phyloP scores from a whole-genome alignment of 1,140 invertebrate species.

The Mactra quadrangularis region DNA sequence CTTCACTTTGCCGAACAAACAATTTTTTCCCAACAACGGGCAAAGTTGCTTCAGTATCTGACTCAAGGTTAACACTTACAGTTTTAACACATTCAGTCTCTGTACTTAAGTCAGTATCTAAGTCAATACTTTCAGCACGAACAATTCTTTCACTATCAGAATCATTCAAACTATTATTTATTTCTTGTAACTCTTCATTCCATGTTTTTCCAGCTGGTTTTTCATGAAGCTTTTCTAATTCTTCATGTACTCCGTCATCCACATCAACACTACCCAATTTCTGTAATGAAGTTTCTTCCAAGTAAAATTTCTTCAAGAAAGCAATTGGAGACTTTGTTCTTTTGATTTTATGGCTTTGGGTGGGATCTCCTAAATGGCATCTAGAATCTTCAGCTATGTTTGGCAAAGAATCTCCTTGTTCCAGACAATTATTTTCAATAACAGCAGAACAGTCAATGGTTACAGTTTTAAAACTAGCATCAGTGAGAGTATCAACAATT shows the following conservation, averaged over 20 bases:
- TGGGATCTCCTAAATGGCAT: too few relatives aligned
- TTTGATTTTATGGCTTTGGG: too few relatives aligned
- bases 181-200: constrained; percentile 31
- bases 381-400: too few relatives aligned
- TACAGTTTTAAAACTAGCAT: too few relatives aligned
- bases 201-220: constrained; percentile 15
- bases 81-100: neutral
- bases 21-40: neutral
- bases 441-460: too few relatives aligned
- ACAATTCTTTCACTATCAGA: neutral
- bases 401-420: too few relatives aligned
- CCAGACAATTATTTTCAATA: too few relatives aligned
- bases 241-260: constrained; percentile 7
- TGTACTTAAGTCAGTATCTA: constrained; percentile 31
- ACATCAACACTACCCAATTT: constrained; percentile 20
- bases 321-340: too few relatives aligned
- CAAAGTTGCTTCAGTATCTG: constrained; percentile 28
- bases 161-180: neutral
- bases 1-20: neutral
- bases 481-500: too few relatives aligned
- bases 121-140: neutral
- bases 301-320: neutral
- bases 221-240: constrained; percentile 27
- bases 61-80: neutral
- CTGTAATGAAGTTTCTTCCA: constrained; percentile 1